Percentiles rank a stretch among this genome's conserved stretches.
phyloP scores from a whole-genome alignment of 2,797 vertebrate species.

The Forpus xanthops region DNA sequence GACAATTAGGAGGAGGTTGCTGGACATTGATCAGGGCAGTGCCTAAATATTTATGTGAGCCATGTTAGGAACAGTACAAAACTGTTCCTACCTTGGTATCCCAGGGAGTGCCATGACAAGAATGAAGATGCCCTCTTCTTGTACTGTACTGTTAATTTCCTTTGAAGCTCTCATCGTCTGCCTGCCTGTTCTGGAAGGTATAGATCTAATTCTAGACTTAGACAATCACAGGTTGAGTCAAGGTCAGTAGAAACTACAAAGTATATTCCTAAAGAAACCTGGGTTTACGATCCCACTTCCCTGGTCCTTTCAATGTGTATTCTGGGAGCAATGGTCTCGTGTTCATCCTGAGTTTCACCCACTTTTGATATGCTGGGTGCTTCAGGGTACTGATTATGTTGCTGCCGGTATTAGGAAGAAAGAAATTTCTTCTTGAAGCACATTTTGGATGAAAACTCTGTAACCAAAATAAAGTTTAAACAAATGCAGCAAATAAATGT shows the following conservation, averaged over 20 bases:
- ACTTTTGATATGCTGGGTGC: neutral
- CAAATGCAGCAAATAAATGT: neutral
- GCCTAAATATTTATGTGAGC: neutral
- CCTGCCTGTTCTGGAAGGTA: neutral
- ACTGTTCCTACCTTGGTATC: neutral
- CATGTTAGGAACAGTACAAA: neutral
- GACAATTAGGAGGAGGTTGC: neutral
- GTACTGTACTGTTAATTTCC: neutral
- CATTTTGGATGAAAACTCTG: neutral
- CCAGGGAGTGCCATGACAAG: neutral
- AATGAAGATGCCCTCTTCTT: slow-evolving; percentile 1
- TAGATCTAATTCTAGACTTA: neutral
- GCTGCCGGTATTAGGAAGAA: neutral
- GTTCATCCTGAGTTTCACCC: neutral
- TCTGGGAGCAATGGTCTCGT: neutral
- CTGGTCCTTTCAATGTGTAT: neutral
- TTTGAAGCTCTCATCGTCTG: neutral
- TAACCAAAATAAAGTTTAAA: neutral
- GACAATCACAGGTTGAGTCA: neutral
- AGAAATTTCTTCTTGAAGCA: neutral
- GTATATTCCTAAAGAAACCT: neutral
- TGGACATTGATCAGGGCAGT: neutral
- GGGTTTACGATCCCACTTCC: neutral
- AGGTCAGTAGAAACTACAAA: neutral
- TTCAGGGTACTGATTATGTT: neutral